Percentiles rank a stretch among this genome's conserved stretches.
These are phyloP conservation scores for Prionchulus punctatus DNA, from an alignment of 2,888 invertebrate genomes.

Conservation along the genomic window DNA sequence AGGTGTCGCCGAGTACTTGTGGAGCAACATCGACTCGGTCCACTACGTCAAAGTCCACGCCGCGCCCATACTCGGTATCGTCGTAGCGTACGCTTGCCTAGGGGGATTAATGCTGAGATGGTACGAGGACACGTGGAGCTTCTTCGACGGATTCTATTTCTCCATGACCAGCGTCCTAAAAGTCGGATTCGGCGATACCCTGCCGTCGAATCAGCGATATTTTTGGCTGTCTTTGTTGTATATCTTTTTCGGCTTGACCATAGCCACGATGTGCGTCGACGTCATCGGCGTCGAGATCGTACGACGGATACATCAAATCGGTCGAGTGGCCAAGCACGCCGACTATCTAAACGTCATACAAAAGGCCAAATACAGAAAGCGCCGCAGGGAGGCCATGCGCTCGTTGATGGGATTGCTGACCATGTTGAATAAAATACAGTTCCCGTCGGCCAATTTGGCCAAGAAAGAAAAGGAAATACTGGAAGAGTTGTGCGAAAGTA, in stretches of 20 bases:
- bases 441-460: not conserved
- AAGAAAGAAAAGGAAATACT: too few species aligned
- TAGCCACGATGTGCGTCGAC: constrained; percentile 13
- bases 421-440: not conserved
- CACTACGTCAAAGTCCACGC: constrained; percentile 1
- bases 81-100: not conserved
- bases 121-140: not conserved
- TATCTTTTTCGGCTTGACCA: constrained; percentile 10
- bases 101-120: not conserved
- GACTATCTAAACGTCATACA: constrained; percentile 10
- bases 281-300: constrained; percentile 9
- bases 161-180: constrained; percentile 7
- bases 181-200: constrained; percentile 11
- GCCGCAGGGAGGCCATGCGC: constrained; percentile 1
- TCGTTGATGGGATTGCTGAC: not conserved
- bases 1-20: constrained; percentile 5
- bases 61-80: not conserved
- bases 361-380: not conserved
- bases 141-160: constrained; percentile 8
- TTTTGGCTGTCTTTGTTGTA: not conserved
- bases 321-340: not conserved
- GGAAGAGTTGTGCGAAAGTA: too few species aligned
- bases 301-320: constrained; percentile 10
- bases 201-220: not conserved
- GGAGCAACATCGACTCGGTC: constrained; percentile 4